These are phyloP conservation scores for Euphonia xanthogaster DNA, from an alignment of 2,797 vertebrate genomes.

Conservation along the genomic window DNA sequence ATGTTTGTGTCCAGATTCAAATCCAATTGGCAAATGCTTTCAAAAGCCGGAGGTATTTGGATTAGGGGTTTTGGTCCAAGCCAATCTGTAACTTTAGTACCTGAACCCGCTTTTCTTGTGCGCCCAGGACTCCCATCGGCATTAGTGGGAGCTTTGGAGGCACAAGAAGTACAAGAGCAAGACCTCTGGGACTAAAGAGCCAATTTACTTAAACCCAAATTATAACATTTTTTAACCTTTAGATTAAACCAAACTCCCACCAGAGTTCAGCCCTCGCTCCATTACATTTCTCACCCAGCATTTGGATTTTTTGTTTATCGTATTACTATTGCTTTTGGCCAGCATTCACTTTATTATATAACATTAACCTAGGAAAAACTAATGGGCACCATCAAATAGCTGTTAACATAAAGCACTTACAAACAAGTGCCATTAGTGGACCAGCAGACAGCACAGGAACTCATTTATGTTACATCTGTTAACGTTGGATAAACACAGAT, in stretches of 20 bases:
- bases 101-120: slow-evolving; percentile 58
- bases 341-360: slow-evolving; percentile 56
- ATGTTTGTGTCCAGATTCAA: slow-evolving; percentile 68
- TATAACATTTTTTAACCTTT: slow-evolving; percentile 65
- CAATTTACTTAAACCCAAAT: slow-evolving; percentile 69
- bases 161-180: slow-evolving; percentile 49
- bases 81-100: slow-evolving; percentile 70
- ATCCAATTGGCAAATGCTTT: slow-evolving; percentile 70
- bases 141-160: slow-evolving; percentile 64
- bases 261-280: slow-evolving; percentile 17
- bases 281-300: slow-evolving; percentile 45
- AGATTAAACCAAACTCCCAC: slow-evolving; percentile 67
- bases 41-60: slow-evolving; percentile 65
- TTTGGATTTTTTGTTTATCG: slow-evolving; percentile 49
- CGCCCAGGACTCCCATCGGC: slow-evolving; percentile 56
- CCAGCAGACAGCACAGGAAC: slow-evolving; percentile 54
- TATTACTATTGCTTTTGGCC: slow-evolving; percentile 60
- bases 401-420: slow-evolving; percentile 69
- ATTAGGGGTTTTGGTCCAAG: slow-evolving; percentile 67
- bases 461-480: slow-evolving; percentile 51
- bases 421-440: slow-evolving; percentile 71
- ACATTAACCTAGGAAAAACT: slow-evolving; percentile 64
- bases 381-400: slow-evolving; percentile 70
- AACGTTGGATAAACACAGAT: slow-evolving; percentile 46
- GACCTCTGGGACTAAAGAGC: slow-evolving; percentile 53